Evolutionary conservation across 2,888 invertebrate species (phyloP).

Genomic region (Vesta saturnalis): DNA sequence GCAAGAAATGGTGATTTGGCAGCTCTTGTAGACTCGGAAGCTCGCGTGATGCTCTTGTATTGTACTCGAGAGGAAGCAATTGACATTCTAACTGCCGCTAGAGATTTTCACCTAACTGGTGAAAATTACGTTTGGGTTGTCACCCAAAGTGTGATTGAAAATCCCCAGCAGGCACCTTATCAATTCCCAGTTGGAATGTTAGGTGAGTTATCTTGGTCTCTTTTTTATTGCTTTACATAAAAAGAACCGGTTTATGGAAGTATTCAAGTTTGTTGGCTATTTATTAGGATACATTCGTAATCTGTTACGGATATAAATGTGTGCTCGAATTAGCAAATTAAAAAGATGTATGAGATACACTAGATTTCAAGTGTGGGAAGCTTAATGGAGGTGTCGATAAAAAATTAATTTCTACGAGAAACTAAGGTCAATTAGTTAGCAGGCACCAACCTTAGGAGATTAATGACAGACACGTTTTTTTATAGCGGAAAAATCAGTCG

Average conservation of each 20-base stretch:
- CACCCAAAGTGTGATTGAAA: slow-evolving; percentile 92
- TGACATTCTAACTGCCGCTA: slow-evolving; percentile 80
- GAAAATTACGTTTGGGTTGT: slow-evolving; percentile 98
- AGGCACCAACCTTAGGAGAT: not conserved
- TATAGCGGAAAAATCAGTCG: too few species aligned
- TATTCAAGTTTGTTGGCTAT: not conserved
- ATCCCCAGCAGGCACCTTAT: slow-evolving; percentile 75
- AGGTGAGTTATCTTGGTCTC: slow-evolving; percentile 67
- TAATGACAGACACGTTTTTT: not conserved
- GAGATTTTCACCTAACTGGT: slow-evolving; percentile 80
- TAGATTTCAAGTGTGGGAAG: not conserved
- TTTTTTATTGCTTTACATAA: not conserved
- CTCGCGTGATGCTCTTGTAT: slow-evolving; percentile 91
- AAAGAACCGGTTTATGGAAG: not conserved
- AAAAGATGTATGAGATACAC: not conserved
- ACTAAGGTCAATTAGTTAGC: not conserved
- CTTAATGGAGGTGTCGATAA: not conserved
- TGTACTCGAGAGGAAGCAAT: slow-evolving; percentile 89
- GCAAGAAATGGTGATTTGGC: slow-evolving; percentile 80
- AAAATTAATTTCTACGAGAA: not conserved
- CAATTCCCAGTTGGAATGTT: slow-evolving; percentile 93
- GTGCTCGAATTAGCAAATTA: not conserved
- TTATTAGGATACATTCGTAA: not conserved
- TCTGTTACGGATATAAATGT: not conserved
- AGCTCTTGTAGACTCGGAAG: slow-evolving; percentile 88